Base-by-base conservation (phyloP, 2,113 vertebrate genomes). In the Eidolon helvum region DNA sequence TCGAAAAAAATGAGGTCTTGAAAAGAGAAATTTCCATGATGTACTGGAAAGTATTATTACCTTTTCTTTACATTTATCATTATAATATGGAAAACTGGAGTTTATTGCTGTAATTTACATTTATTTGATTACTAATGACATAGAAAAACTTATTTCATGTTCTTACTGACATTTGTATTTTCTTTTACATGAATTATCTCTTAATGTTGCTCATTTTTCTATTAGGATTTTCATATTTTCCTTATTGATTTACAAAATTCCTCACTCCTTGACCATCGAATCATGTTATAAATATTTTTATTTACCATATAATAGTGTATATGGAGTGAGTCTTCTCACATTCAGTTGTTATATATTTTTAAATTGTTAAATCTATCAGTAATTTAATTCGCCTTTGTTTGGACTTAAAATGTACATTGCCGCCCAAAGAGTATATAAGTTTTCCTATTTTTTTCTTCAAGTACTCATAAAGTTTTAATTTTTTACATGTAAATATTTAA, bases 401-500 rank as follows among this genome's bases (percentile, higher is more conserved):
- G 18, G 66, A 90, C 35, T 85, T 94, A 92, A 92, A 95, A 93
- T 65, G n/a, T 87, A 48, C 14, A 85, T 48, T 82, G 63, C 43
- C 66, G 9, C 35, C n/a, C 71, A 96, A 92, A 92, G 48, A 45
- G 6, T 77, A 63, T 80, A 86, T 90, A 94, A 90, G 68, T 75
- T 97, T 96, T 96, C 33, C 38, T 53, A 43, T 82, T 89, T 95
- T 95, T 94, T 97, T 90, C 89, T 92, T 89, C 19, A 43, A 91
- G 71, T 80, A 91, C 53, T 90, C 74, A 48, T 85, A 82, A 93
- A 66, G 69, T 91, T 96, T 87, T 89, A 45, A 74, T 38, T 90
- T 96, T 96, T 86, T 63, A 87, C 65, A 92, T 87, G 72, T 91
- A 95, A 95, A 95, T 94, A 80, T 92, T 90, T 95, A 97, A 96